These are phyloP conservation scores for Phyllopteryx taeniolatus DNA, from an alignment of 2,113 vertebrate species.

Conservation along the genomic window DNA sequence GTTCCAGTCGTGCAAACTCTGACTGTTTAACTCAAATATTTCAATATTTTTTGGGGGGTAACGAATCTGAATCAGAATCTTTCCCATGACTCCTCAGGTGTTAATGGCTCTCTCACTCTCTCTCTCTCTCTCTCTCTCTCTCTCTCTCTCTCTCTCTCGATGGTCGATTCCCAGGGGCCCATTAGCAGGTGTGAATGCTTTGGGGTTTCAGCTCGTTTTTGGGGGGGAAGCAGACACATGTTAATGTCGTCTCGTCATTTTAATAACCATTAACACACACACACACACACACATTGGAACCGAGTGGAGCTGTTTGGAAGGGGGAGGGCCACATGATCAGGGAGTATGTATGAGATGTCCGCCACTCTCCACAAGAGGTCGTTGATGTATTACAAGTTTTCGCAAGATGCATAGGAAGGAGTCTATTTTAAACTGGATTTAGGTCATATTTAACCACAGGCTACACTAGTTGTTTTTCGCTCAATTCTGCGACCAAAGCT, in stretches of 20 bases:
- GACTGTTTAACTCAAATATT: too few species aligned
- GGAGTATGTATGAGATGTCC: slow-evolving; percentile 16
- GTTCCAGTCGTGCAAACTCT: too few species aligned
- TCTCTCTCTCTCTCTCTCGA: slow-evolving; percentile 33
- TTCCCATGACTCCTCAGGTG: slow-evolving; percentile 24
- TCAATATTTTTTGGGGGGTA: not conserved
- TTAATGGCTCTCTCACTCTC: slow-evolving; percentile 30
- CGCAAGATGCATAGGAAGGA: not conserved
- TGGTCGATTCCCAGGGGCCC: slow-evolving; percentile 45
- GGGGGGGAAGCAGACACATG: slow-evolving; percentile 33
- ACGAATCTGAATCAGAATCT: not conserved
- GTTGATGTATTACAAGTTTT: slow-evolving; percentile 67
- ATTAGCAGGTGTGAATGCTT: slow-evolving; percentile 68
- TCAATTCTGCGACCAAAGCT: too few species aligned
- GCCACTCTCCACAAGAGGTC: slow-evolving; percentile 73
- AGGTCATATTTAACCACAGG: not conserved
- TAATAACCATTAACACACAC: slow-evolving; percentile 33
- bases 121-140: too few species aligned
- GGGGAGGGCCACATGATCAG: not conserved
- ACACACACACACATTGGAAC: not conserved
- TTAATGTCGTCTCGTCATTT: slow-evolving; percentile 38
- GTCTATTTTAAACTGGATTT: not conserved
- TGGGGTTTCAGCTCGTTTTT: slow-evolving; percentile 34
- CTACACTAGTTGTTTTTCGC: not conserved
- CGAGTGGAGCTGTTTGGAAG: not conserved